These are phyloP conservation scores for Numida meleagris DNA, from an alignment of 2,113 vertebrate genomes.

Conservation along the genomic window DNA sequence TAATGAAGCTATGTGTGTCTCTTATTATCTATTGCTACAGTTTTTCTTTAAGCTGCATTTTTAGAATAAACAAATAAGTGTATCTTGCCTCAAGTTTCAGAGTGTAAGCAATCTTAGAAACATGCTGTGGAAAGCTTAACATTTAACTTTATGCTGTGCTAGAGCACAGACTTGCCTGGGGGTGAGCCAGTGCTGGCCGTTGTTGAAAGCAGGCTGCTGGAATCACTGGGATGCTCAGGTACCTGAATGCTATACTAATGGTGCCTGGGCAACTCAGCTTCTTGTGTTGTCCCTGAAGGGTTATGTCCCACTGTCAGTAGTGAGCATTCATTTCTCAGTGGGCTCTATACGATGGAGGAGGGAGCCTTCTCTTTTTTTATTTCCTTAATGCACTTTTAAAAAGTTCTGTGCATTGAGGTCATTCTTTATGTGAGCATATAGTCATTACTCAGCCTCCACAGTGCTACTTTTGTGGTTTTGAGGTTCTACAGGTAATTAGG, in stretches of 20 bases:
- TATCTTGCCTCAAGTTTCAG: background rate
- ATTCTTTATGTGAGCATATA: background rate
- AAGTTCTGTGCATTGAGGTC: background rate
- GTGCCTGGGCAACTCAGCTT: background rate
- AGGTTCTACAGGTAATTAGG: constrained; percentile 25
- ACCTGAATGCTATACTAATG: background rate
- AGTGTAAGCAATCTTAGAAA: background rate
- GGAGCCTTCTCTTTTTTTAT: background rate
- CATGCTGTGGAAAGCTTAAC: background rate
- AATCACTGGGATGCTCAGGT: background rate
- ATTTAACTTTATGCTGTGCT: background rate
- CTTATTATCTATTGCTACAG: background rate
- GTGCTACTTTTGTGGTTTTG: background rate
- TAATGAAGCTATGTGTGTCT: background rate
- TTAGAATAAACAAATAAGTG: background rate
- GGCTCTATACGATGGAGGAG: background rate
- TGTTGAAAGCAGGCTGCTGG: background rate
- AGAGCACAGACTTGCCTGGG: background rate
- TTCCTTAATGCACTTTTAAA: background rate
- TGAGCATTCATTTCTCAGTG: background rate
- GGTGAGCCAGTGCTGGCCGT: background rate
- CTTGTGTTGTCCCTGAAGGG: background rate
- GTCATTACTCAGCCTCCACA: background rate
- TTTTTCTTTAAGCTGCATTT: background rate
- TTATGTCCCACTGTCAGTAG: background rate